Evolutionary conservation across 1,140 invertebrate genomes (phyloP).

Genomic region (Argopecten irradians): DNA sequence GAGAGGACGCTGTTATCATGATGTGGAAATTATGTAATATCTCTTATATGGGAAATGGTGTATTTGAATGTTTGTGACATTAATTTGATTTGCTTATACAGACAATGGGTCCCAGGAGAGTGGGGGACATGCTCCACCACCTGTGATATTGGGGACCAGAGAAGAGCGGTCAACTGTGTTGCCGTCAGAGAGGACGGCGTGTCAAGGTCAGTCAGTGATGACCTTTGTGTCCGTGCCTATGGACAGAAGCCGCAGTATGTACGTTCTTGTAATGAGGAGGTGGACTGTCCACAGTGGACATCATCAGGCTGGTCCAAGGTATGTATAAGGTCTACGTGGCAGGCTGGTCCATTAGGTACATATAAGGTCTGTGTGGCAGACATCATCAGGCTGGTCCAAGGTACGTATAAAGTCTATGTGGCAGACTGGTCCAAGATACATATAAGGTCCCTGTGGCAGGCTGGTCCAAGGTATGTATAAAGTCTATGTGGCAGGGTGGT

Average conservation of each 20-base stretch:
- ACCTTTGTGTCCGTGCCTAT: conserved; percentile 50
- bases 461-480: conserved; percentile 83
- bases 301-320: conserved; percentile 85
- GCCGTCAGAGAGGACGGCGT: conserved; percentile 71
- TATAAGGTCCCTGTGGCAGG: conserved; percentile 79
- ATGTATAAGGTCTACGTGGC: no score
- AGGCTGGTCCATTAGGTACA: not conserved
- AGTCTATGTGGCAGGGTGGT: no score
- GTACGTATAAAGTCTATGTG: conserved; percentile 80
- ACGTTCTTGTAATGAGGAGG: conserved; percentile 81
- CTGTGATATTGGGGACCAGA: conserved; percentile 65
- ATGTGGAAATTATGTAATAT: no score
- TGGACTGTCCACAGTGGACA: conserved; percentile 82
- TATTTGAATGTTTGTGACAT: no score
- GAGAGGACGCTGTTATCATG: no score
- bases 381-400: conserved; percentile 83
- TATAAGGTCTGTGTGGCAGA: conserved; percentile 80
- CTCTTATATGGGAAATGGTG: no score
- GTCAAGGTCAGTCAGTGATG: conserved; percentile 50
- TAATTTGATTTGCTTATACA: conserved; percentile 35
- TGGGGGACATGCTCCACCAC: conserved; percentile 63
- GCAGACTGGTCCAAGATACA: not conserved
- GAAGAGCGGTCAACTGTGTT: conserved; percentile 58
- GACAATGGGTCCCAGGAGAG: conserved; percentile 59
- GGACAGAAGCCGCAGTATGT: conserved; percentile 77